A percentile compares a stretch with the other conserved stretches of the same genome.
These are phyloP conservation scores for Saccostrea glomerata DNA, from an alignment of 1,140 invertebrate genomes.

Conservation along the genomic window DNA sequence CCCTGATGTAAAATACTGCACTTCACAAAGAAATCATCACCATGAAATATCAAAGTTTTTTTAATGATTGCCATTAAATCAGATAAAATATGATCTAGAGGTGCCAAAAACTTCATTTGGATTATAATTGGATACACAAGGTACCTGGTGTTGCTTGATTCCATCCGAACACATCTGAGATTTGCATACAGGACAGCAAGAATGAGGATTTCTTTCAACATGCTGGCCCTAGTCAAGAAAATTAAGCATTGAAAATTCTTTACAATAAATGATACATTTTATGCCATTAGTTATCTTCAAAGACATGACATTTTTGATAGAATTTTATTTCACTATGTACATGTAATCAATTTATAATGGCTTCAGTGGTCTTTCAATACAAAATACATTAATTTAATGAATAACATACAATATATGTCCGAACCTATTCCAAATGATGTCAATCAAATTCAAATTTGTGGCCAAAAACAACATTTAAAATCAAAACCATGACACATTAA, in stretches of 20 bases:
- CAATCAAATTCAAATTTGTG: conserved; percentile 6
- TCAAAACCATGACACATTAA: neutral
- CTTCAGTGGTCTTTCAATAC: neutral
- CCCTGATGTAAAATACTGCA: neutral
- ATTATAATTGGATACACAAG: neutral
- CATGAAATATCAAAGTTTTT: neutral
- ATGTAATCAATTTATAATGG: neutral
- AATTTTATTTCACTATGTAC: neutral
- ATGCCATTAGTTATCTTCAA: neutral
- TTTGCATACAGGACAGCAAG: conserved; percentile 62
- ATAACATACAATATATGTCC: neutral
- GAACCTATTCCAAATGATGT: neutral
- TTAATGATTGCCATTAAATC: neutral
- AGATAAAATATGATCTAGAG: conserved; percentile 19
- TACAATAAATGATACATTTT: neutral
- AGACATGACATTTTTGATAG: too few relatives aligned
- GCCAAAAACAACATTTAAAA: neutral
- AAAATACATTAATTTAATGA: neutral
- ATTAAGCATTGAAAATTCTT: neutral
- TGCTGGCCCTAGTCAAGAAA: conserved; percentile 53
- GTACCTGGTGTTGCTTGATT: conserved; percentile 55
- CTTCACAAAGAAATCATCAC: neutral
- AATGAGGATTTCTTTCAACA: conserved; percentile 39
- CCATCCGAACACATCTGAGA: conserved; percentile 47
- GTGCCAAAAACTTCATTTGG: conserved; percentile 14